Conservation (phyloP, 2,888 invertebrate genomes). For the Lasius fuliginosus region DNA sequence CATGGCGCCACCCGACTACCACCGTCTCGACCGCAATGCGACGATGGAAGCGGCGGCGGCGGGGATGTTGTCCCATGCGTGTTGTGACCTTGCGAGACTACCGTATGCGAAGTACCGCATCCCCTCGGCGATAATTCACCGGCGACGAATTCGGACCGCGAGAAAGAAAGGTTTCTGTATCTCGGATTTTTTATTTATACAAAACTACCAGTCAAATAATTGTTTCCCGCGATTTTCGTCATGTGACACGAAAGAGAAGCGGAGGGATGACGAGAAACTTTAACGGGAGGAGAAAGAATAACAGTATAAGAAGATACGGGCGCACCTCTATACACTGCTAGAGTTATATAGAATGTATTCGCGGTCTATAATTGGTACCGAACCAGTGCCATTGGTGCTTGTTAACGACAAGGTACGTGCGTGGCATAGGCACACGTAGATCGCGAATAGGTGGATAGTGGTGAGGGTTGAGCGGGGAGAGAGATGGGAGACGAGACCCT, state of each 20-base stretch:
- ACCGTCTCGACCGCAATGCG: conserved; percentile 47
- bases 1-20: conserved; percentile 82
- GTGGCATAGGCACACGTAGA: conserved; percentile 69
- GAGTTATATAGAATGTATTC: conserved; percentile 64
- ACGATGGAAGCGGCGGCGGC: neutral
- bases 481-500: conserved; percentile 26
- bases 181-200: conserved; percentile 62
- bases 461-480: neutral
- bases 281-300: neutral
- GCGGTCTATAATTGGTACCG: conserved; percentile 75
- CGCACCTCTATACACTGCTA: conserved; percentile 41
- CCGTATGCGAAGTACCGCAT: neutral
- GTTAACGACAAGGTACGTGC: conserved; percentile 75
- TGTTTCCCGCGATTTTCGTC: conserved; percentile 55
- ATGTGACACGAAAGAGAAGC: neutral
- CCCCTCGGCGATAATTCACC: conserved; percentile 39
- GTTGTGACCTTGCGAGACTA: conserved; percentile 65
- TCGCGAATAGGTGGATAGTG: conserved; percentile 24
- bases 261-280: neutral
- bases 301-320: conserved; percentile 33
- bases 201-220: neutral
- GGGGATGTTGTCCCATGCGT: conserved; percentile 57
- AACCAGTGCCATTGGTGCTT: conserved; percentile 75
- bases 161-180: neutral
- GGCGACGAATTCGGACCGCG: conserved; percentile 4